phyloP scores from a whole-genome alignment of 53 echinoderm and acorn worm genomes.

The Echinarachnius parma region DNA sequence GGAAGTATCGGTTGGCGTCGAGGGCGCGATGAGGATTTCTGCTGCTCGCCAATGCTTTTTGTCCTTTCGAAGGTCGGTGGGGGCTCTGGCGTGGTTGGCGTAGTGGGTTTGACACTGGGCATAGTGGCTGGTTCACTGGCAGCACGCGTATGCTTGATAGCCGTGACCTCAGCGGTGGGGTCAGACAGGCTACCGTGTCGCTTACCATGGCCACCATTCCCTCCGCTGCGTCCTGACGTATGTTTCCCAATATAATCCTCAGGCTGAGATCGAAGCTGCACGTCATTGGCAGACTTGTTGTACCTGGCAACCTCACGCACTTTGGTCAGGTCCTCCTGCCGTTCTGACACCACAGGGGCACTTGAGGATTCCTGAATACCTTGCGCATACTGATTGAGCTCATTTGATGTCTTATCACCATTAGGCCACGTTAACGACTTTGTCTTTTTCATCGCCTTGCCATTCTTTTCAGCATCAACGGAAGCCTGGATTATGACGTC shows the following conservation, averaged over 20 bases:
- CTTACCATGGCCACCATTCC: slow-evolving; percentile 12
- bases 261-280: slow-evolving; percentile 5
- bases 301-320: slow-evolving; percentile 10
- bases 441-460: slow-evolving; percentile 74
- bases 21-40: slow-evolving; percentile 20
- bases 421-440: slow-evolving; percentile 99
- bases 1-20: slow-evolving; percentile 49
- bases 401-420: slow-evolving; percentile 87
- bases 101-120: not conserved
- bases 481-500: slow-evolving; percentile 72
- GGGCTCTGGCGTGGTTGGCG: not conserved
- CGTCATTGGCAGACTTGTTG: not conserved
- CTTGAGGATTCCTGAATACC: slow-evolving; percentile 74
- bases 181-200: slow-evolving; percentile 58
- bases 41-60: slow-evolving; percentile 42
- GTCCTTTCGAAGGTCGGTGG: slow-evolving; percentile 8
- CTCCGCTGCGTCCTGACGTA: slow-evolving; percentile 15
- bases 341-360: slow-evolving; percentile 76
- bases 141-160: slow-evolving; percentile 54
- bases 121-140: slow-evolving; percentile 64
- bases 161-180: slow-evolving; percentile 33
- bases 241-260: slow-evolving; percentile 12
- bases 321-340: slow-evolving; percentile 47
- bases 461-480: slow-evolving; percentile 63
- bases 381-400: slow-evolving; percentile 75